Base-by-base conservation (phyloP, 2,888 invertebrate species). In the Apamea epomidion region DNA sequence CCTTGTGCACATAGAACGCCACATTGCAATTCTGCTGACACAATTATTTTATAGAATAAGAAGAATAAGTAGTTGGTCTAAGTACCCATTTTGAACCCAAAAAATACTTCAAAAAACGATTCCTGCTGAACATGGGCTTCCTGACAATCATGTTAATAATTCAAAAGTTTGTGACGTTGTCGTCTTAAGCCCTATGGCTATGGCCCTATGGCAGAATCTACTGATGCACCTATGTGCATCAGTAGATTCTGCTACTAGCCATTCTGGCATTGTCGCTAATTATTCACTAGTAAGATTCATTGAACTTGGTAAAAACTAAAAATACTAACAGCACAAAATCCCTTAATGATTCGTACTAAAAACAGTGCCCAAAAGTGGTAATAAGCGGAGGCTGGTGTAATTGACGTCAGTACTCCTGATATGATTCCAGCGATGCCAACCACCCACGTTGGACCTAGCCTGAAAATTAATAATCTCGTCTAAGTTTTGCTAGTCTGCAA, bases 321-420 rank as follows among this genome's bases (percentile, higher is more conserved):
- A 65, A 74, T 84, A 95, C 96, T 94, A 87, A 97, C 97, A 88
- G 97, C 96, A 92, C 96, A 96, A 85, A 96, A 96, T 83, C 97
- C 97, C 83, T 90, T 92, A 29, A 95, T 87, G 42, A 94, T 93
- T 58, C 96, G 93, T 29, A 96, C 93, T 45, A 92, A 65, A 88
- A 96, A 95, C 18, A 97, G 76, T 25, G 93, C 87, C 96, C 96
- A 97, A 88, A 94, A 96, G 84, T 94, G 90, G 71, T 90, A 93
- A 90, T 94, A 96, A 0, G 95, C 95, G 7, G 95, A 91, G 0
- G 95, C 93, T 51, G 97, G 97, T 0, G 96, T 95, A 2, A 97
- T 91, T 75, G 96, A 94, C 78, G 93, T 93, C 37, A 96, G 88
- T 16, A 94, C 86, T 62, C 96, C 96, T 21, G 96, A 96, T 45